Base-by-base conservation (phyloP, 2,888 invertebrate genomes). In the Enchytraeus crypticus region DNA sequence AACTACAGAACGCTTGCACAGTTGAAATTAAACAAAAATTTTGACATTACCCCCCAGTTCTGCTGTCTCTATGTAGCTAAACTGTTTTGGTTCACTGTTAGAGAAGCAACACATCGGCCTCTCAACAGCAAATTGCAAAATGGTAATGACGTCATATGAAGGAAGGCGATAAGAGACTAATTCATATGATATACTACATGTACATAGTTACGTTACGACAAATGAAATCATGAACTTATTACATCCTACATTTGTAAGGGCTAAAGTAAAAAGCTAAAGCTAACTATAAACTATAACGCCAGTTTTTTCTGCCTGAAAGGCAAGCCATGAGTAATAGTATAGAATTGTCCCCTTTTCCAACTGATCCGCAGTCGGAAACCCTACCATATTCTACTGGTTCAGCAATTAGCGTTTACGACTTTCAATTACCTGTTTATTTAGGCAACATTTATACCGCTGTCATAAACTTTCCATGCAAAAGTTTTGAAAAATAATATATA, bases 11-110 rank as follows among this genome's bases (percentile, higher is more conserved):
- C 23, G 11, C 51, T 18, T 5, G 45, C 11, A 21, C 45, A 8
- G 29, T 49, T 2, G 26, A 26, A n/a, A 5, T 27, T 2, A 18
- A 57, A 30, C 23, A 57, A 5, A 30, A 56, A 46, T 43, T 26
- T 18, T 26, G 27, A 77, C 84, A 82, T 77, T 91, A 89, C 98
- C 98, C 82, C 99, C 98, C 73, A 99, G 82, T 82, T 99, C 98
- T 59, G 97, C 97, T 60, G 98, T 98, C 84, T 98, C 98, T 77
- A 99, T 96, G 81, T 96, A 99, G 82, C 97, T 97, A 74, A 99
- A 86, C 65, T 97, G 97, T 82, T 97, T 95, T 33, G 97, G 97
- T 82, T 99, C 98, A 78, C 95, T 96, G 67, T 92, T 90, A 72
- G 95, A 90, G n/a, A n/a, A n/a, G n/a, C n/a, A n/a, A n/a, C n/a